A percentile compares a stretch with the other conserved stretches of the same genome.
These are phyloP conservation scores for Myotis yumanensis DNA, from an alignment of 2,113 vertebrate species.

Conservation along the genomic window DNA sequence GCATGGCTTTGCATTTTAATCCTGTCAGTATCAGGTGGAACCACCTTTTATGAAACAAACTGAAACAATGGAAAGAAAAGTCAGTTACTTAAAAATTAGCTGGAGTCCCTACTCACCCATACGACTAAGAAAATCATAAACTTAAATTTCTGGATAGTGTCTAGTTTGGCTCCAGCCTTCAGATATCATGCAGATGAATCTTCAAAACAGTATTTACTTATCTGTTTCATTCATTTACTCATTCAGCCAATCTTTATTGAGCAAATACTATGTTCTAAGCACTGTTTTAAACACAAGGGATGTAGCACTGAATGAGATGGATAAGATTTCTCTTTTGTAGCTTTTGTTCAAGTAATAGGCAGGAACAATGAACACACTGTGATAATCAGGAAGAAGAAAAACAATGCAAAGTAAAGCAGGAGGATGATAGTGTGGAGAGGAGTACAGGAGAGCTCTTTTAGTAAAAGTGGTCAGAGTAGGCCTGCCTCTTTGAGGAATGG, in stretches of 20 bases:
- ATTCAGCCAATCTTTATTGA: background rate
- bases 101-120: background rate
- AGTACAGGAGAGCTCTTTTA: background rate
- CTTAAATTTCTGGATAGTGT: background rate
- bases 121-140: background rate
- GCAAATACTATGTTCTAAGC: background rate
- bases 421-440: rapidly evolving
- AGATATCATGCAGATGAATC: background rate
- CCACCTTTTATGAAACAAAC: background rate
- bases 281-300: background rate
- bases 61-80: background rate
- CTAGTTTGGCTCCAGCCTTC: background rate
- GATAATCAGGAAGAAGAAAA: background rate
- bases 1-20: background rate
- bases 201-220: background rate
- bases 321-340: background rate
- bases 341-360: background rate
- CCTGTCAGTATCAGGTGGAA: background rate
- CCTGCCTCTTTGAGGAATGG: background rate
- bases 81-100: background rate
- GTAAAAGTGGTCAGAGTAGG: background rate
- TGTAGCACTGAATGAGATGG: background rate
- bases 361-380: background rate
- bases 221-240: background rate
- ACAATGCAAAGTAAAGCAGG: too few relatives aligned